Conservation (phyloP, 2,797 vertebrate species). For the Cynopterus sphinx region DNA sequence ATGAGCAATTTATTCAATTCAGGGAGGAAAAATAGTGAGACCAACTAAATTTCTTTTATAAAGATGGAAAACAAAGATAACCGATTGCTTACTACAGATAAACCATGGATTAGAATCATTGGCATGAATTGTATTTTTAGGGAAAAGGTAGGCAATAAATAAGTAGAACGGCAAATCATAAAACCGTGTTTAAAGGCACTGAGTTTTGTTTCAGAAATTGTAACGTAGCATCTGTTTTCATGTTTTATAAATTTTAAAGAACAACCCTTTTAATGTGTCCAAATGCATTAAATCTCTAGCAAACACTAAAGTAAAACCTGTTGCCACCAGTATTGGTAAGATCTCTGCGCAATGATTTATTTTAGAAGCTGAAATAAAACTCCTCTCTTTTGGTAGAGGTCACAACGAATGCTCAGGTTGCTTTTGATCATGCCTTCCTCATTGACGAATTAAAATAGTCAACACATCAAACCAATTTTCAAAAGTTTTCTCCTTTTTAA, state of each 20-base stretch:
- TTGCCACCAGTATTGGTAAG: slow-evolving; percentile 7
- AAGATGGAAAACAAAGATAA: neutral
- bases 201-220: slow-evolving; percentile 17
- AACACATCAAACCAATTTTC: slow-evolving; percentile 60
- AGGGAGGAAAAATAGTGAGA: neutral
- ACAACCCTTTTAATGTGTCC: neutral
- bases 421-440: slow-evolving; percentile 58
- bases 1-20: neutral
- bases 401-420: slow-evolving; percentile 2
- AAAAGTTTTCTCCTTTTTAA: slow-evolving; percentile 60
- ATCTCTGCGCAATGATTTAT: slow-evolving; percentile 19
- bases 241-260: neutral
- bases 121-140: neutral
- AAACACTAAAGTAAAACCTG: slow-evolving; percentile 13
- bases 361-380: slow-evolving; percentile 44
- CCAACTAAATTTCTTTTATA: neutral
- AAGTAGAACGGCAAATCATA: neutral
- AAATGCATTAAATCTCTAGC: neutral
- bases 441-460: slow-evolving; percentile 55
- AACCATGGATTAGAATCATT: neutral
- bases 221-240: slow-evolving; percentile 14
- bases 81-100: neutral
- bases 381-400: slow-evolving; percentile 44
- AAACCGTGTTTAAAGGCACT: neutral
- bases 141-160: neutral